Conservation (phyloP, 2,888 invertebrate species). For the Pheosia tremula region DNA sequence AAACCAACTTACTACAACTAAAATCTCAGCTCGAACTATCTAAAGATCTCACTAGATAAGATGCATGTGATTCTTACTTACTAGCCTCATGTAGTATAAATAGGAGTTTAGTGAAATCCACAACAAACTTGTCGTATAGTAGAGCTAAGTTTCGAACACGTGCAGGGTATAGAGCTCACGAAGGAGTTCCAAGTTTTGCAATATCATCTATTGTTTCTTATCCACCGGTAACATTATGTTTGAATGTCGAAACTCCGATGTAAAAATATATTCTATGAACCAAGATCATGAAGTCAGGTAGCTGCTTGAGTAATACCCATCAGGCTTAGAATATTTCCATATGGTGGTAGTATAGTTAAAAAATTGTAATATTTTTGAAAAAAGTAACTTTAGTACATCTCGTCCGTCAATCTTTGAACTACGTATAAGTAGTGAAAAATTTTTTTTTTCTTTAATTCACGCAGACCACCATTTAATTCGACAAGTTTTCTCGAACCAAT, state of each 20-base stretch:
- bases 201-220: conserved; percentile 35
- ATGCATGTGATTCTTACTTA: background rate
- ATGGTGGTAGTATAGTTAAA: too few relatives aligned
- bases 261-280: conserved; percentile 20
- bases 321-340: too few relatives aligned
- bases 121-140: background rate
- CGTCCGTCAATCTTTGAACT: too few relatives aligned
- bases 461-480: too few relatives aligned
- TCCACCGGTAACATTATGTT: conserved; percentile 27
- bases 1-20: too few relatives aligned
- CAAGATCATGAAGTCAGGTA: background rate
- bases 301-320: too few relatives aligned
- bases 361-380: too few relatives aligned
- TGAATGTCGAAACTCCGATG: conserved; percentile 19
- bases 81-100: background rate
- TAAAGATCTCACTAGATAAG: background rate
- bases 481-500: too few relatives aligned
- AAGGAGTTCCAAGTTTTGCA: conserved; percentile 30
- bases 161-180: conserved; percentile 9
- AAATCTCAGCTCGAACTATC: too few relatives aligned
- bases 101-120: background rate
- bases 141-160: conserved; percentile 15
- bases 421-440: too few relatives aligned
- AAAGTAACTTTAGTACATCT: too few relatives aligned
- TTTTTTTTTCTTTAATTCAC: too few relatives aligned